Evolutionary conservation across 2,113 vertebrate species (phyloP).

Genomic region (Burhinus bistriatus): DNA sequence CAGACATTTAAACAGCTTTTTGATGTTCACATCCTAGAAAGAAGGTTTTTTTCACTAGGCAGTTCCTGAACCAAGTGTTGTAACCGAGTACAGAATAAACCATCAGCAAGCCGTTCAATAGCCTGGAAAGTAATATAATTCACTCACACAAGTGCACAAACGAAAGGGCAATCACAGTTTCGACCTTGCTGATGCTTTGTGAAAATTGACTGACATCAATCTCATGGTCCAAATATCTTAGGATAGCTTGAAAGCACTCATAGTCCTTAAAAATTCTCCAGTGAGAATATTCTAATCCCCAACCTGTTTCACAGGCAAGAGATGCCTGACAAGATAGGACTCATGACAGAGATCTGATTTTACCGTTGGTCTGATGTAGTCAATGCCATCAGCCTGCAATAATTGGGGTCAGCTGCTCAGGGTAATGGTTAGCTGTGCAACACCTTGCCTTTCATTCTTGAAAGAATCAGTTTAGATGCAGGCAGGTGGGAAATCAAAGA

Average conservation of each 20-base stretch:
- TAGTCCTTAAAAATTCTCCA: not conserved
- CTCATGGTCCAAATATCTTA: not conserved
- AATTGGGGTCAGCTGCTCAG: not conserved
- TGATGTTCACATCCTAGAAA: not conserved
- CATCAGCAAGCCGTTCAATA: not conserved
- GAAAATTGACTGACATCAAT: not conserved
- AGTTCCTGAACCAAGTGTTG: not conserved
- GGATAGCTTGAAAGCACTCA: not conserved
- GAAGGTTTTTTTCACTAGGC: not conserved
- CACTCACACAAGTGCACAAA: not conserved
- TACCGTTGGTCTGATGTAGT: not conserved
- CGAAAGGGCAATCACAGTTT: not conserved
- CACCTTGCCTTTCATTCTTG: not conserved
- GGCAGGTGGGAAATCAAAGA: not conserved
- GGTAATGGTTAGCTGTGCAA: not conserved
- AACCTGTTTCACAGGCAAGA: not conserved
- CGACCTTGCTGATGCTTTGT: not conserved
- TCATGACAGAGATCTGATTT: not conserved
- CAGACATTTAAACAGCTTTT: not conserved
- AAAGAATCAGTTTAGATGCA: not conserved
- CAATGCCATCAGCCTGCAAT: not conserved
- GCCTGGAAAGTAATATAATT: not conserved
- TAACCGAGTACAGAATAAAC: not conserved
- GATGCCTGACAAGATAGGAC: fast-evolving
- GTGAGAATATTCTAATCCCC: not conserved